These are phyloP conservation scores for Sisyra terminalis DNA, from an alignment of 2,888 invertebrate species.

Conservation along the genomic window DNA sequence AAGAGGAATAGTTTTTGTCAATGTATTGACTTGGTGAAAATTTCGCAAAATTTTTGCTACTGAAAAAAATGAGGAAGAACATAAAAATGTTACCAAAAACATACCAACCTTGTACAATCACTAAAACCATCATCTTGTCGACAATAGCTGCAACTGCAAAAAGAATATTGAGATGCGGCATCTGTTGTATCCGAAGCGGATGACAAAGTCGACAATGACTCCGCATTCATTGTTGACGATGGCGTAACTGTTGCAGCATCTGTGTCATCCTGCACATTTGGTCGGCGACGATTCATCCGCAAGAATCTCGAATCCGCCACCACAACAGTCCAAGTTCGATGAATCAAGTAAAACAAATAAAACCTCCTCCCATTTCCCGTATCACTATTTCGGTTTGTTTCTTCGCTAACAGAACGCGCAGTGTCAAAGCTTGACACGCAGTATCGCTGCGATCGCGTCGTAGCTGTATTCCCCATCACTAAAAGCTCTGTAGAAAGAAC, in stretches of 20 bases:
- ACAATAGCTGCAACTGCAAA: conserved; percentile 6
- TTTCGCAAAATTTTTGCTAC: no score
- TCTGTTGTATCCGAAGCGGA: not conserved
- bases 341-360: conserved; percentile 6
- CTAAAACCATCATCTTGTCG: conserved; percentile 3
- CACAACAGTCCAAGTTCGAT: conserved; percentile 7
- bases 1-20: no score
- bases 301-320: conserved; percentile 5
- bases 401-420: not conserved
- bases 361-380: conserved; percentile 3
- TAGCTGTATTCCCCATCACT: no score
- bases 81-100: no score
- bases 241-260: not conserved
- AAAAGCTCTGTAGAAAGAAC: no score
- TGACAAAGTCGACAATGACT: not conserved
- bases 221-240: conserved; percentile 1
- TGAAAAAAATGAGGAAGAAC: no score
- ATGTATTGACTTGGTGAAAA: no score
- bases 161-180: conserved; percentile 1
- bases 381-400: conserved; percentile 1
- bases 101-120: conserved; percentile 8
- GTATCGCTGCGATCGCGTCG: not conserved
- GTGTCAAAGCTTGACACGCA: not conserved
- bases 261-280: not conserved
- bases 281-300: not conserved